A percentile compares a stretch with the other conserved stretches of the same genome.
These are phyloP conservation scores for Fringilla coelebs DNA, from an alignment of 2,797 vertebrate species.

Conservation along the genomic window DNA sequence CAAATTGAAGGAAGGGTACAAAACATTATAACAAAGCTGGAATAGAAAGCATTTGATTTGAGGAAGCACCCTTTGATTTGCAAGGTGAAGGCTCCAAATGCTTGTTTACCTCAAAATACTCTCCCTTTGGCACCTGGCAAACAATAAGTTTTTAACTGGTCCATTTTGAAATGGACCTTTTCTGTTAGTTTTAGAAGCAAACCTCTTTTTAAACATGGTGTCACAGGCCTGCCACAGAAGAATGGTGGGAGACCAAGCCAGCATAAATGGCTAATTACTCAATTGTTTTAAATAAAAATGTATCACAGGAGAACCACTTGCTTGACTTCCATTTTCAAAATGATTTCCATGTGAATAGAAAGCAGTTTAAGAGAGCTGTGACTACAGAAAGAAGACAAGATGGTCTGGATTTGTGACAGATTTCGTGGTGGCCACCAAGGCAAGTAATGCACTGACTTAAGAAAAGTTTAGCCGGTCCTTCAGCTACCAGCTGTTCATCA, in stretches of 20 bases:
- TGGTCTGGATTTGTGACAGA: neutral
- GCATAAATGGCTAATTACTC: neutral
- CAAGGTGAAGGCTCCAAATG: neutral
- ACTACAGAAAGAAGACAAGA: neutral
- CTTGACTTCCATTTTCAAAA: neutral
- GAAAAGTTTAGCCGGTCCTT: neutral
- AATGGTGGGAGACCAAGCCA: neutral
- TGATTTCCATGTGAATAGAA: neutral
- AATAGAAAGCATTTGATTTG: neutral
- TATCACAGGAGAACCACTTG: neutral
- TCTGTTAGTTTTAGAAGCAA: neutral
- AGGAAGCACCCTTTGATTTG: neutral
- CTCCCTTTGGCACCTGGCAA: neutral
- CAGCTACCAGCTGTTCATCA: neutral
- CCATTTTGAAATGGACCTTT: neutral
- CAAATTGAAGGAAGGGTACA: neutral
- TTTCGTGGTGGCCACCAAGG: neutral
- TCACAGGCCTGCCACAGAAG: neutral
- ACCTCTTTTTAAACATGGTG: neutral
- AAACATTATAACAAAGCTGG: neutral
- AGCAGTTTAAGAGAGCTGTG: neutral
- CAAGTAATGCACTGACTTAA: neutral
- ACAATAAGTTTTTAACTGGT: neutral
- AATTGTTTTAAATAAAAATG: neutral
- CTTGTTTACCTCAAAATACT: neutral